Conservation (phyloP, 2,888 invertebrate genomes). For the Agapostemon virescens region DNA sequence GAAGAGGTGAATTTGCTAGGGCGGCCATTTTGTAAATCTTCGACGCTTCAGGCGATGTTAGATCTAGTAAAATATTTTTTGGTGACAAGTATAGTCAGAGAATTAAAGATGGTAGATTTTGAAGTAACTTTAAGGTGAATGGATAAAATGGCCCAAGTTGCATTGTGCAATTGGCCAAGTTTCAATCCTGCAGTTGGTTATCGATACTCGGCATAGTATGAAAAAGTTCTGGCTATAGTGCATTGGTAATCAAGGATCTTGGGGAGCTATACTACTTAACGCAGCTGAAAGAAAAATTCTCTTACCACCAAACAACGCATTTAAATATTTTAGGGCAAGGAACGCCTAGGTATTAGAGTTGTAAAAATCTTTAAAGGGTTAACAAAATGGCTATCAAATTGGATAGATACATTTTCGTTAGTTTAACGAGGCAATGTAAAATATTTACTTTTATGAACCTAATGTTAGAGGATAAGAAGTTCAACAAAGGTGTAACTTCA, state of each 20-base stretch:
- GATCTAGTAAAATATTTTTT: neutral
- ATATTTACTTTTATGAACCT: neutral
- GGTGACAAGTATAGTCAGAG: neutral
- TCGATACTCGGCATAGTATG: neutral
- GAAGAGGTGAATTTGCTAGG: too few species aligned
- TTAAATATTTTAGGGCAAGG: too few species aligned
- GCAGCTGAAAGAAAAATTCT: neutral
- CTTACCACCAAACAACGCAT: too few species aligned
- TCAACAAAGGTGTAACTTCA: neutral
- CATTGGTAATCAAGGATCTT: too few species aligned
- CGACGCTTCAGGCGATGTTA: neutral
- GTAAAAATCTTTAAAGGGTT: too few species aligned
- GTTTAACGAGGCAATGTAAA: neutral
- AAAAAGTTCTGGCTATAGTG: neutral
- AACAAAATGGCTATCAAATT: too few species aligned
- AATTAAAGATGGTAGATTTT: neutral
- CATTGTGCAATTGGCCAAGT: neutral
- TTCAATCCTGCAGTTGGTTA: neutral
- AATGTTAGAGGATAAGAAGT: neutral
- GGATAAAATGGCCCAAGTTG: neutral
- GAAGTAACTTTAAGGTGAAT: neutral
- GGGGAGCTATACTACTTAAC: too few species aligned
- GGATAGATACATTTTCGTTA: too few species aligned
- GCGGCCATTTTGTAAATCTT: too few species aligned
- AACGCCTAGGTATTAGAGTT: too few species aligned